Conservation (phyloP, 2,113 vertebrate species). For the Astur gentilis region DNA sequence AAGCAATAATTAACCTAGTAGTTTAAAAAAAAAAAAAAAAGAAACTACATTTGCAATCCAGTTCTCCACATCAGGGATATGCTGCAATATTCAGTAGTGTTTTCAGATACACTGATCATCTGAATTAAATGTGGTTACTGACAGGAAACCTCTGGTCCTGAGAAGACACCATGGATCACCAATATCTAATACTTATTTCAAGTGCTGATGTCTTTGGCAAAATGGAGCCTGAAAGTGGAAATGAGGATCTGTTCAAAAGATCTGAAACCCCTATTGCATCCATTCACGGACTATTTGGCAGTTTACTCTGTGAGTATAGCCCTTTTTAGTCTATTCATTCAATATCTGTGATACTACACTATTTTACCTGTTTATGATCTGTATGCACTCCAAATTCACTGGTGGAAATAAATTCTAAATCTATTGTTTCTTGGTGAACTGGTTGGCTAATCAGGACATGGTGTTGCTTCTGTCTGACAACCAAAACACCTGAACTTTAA, state of each 20-base stretch:
- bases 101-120: background rate
- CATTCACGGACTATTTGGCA: background rate
- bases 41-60: background rate
- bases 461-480: too few species aligned
- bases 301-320: background rate
- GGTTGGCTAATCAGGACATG: background rate
- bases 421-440: background rate
- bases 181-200: background rate
- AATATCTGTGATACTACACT: background rate
- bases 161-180: background rate
- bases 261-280: background rate
- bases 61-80: background rate
- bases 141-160: background rate
- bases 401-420: background rate
- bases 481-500: too few species aligned
- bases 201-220: background rate
- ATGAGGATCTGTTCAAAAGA: background rate
- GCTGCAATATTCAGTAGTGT: background rate
- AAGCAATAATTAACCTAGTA: slow-evolving; percentile 15
- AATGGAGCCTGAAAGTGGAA: background rate
- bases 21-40: background rate
- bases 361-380: background rate
- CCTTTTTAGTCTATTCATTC: background rate
- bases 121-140: background rate
- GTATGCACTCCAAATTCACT: background rate